Evolutionary conservation across 2,113 vertebrate species (phyloP).

Genomic region (Xiphophorus hellerii): DNA sequence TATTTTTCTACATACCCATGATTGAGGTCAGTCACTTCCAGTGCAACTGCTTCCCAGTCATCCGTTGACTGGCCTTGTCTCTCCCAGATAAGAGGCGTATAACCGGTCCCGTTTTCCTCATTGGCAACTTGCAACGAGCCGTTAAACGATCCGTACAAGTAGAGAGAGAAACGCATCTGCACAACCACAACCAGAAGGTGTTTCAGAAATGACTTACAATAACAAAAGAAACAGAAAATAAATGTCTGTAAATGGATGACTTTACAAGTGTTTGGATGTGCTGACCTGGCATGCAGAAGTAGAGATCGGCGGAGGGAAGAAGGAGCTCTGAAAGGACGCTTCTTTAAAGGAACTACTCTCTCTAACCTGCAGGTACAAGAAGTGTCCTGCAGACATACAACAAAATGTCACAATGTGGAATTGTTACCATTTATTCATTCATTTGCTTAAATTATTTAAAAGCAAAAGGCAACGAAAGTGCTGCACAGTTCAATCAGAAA

Average conservation of each 20-base stretch:
- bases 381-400: constrained; percentile 79
- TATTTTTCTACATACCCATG: constrained; percentile 72
- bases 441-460: too few species aligned
- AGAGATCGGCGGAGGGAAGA: constrained; percentile 77
- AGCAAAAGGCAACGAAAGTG: too few species aligned
- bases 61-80: constrained; percentile 78
- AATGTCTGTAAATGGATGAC: background rate
- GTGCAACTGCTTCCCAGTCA: constrained; percentile 82
- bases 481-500: too few species aligned
- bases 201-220: background rate
- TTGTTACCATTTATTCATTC: background rate
- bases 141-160: constrained; percentile 84
- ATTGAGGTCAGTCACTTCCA: constrained; percentile 80
- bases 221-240: background rate
- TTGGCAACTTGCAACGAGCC: constrained; percentile 84
- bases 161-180: constrained; percentile 86
- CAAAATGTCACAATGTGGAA: constrained; percentile 26
- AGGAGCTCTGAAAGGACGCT: constrained; percentile 77
- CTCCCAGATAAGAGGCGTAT: constrained; percentile 78
- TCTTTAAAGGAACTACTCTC: constrained; percentile 53
- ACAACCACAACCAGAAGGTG: constrained; percentile 14
- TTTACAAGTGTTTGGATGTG: background rate
- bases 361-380: constrained; percentile 83
- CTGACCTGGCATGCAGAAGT: constrained; percentile 81
- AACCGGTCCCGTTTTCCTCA: constrained; percentile 71